Evolutionary conservation across 1,140 invertebrate genomes (phyloP).

Genomic region (Chelonus insularis): DNA sequence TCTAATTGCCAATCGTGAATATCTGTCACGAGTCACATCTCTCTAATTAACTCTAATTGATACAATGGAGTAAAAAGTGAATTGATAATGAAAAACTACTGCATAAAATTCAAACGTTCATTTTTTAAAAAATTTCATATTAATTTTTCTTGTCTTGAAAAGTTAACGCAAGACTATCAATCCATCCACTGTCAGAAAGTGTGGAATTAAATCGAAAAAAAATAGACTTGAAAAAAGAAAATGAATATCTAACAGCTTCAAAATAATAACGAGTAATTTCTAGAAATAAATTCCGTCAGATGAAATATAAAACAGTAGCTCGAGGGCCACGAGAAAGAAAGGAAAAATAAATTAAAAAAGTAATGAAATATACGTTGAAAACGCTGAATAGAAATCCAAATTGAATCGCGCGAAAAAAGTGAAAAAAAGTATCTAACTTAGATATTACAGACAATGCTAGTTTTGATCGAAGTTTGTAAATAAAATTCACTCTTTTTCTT

Average conservation of each 20-base stretch:
- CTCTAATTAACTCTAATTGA: slow-evolving; percentile 23
- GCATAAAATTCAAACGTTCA: no score
- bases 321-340: no score
- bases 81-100: no score
- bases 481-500: not conserved
- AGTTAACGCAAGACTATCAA: no score
- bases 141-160: no score
- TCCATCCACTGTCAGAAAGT: no score
- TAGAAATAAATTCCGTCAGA: not conserved
- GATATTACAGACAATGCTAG: not conserved
- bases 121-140: no score
- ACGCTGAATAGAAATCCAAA: slow-evolving; percentile 4
- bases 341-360: slow-evolving; percentile 5
- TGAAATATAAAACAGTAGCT: not conserved
- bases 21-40: slow-evolving; percentile 17
- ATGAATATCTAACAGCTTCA: not conserved
- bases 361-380: not conserved
- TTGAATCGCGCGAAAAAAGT: not conserved
- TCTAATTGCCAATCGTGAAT: slow-evolving; percentile 25
- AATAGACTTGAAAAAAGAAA: not conserved
- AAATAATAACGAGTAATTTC: not conserved
- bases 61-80: slow-evolving; percentile 12
- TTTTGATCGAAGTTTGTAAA: not conserved
- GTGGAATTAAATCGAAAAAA: not conserved
- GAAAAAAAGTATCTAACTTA: not conserved